Base-by-base conservation (phyloP, 35 echinoderm and acorn worm species). In the Ophioderma brevispina region DNA sequence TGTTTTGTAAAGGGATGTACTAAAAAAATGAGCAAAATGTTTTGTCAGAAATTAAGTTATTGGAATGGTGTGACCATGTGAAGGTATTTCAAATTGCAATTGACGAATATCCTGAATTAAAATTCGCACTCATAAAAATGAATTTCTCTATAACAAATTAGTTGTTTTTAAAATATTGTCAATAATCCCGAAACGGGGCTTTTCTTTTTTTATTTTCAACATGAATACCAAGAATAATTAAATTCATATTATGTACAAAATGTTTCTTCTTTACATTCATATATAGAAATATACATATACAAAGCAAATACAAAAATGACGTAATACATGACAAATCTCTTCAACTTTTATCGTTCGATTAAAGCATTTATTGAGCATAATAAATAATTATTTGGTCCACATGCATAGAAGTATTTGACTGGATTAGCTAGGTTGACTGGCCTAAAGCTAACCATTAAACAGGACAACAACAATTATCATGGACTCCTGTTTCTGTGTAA, bases 341-440 rank as follows among this genome's bases (percentile, higher is more conserved):
- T 70, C 28, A 18, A 70, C 59, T 70, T 8, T 70, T 70, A 70
- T 70, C 59, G 59, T 70, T 25, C 59, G 59, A 70, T 70, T 70
- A 70, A 70, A 70, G 59, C 59, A 70, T 70, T 70, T 70, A 70
- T 70, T 70, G 6, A 84, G 90, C 90, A 91, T 82, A 91, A 91
- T 85, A 85, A 91, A 82, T 85, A 84, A 91, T 80, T 87, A 92
- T 95, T 95, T 95, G 94, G 94, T 95, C 94, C 94, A 77, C 90
- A 91, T 95, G 94, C 94, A 95, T 95, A 95, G 94, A 95, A 92
- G 77, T 85, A 85, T n/a, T n/a, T 64, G 38, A 49, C 81, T 84
- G 83, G 55, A 13, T 70, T 85, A 85, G 83, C 83, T 85, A 85
- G 83, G 36, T 37, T 70, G 4, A 70, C 59, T 70, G 59, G 23